Percentiles rank a stretch among this genome's conserved stretches.
These are phyloP conservation scores for Gymnoscopelus microlampas DNA, from an alignment of 2,797 vertebrate genomes.

Conservation along the genomic window DNA sequence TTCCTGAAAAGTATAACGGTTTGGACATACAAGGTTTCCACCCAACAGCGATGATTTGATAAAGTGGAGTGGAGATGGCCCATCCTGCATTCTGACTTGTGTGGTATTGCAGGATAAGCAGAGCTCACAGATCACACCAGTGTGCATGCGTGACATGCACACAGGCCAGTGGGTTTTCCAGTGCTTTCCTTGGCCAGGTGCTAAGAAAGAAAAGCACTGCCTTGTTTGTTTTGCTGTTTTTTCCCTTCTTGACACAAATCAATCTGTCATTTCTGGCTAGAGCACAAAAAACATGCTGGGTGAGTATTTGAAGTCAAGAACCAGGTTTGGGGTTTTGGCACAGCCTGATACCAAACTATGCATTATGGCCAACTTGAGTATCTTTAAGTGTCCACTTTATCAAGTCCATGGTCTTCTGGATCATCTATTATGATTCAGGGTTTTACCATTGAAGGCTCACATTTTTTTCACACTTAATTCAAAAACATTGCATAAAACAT, in stretches of 20 bases:
- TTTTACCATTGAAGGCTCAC: slow-evolving; percentile 13
- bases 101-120: slow-evolving; percentile 27
- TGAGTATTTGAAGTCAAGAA: slow-evolving; percentile 34
- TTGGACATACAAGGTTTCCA: no score
- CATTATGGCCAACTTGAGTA: slow-evolving; percentile 27
- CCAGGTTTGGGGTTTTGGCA: slow-evolving; percentile 37
- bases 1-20: no score
- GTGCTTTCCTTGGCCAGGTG: slow-evolving; percentile 50
- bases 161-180: slow-evolving; percentile 37
- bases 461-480: slow-evolving; percentile 37
- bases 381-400: slow-evolving; percentile 29
- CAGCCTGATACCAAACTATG: slow-evolving; percentile 16
- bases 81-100: not conserved
- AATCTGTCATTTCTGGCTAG: slow-evolving; percentile 53
- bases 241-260: slow-evolving; percentile 48
- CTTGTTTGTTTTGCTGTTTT: slow-evolving; percentile 56
- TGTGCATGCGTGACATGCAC: slow-evolving; percentile 1
- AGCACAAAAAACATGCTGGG: slow-evolving; percentile 33
- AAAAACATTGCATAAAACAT: slow-evolving; percentile 41
- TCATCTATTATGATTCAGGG: slow-evolving; percentile 40
- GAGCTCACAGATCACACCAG: not conserved
- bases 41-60: not conserved
- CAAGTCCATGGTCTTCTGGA: slow-evolving; percentile 20
- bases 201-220: slow-evolving; percentile 52
- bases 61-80: slow-evolving; percentile 7